phyloP scores from a whole-genome alignment of 1,140 invertebrate species.

The Muscidifurax raptorellus region DNA sequence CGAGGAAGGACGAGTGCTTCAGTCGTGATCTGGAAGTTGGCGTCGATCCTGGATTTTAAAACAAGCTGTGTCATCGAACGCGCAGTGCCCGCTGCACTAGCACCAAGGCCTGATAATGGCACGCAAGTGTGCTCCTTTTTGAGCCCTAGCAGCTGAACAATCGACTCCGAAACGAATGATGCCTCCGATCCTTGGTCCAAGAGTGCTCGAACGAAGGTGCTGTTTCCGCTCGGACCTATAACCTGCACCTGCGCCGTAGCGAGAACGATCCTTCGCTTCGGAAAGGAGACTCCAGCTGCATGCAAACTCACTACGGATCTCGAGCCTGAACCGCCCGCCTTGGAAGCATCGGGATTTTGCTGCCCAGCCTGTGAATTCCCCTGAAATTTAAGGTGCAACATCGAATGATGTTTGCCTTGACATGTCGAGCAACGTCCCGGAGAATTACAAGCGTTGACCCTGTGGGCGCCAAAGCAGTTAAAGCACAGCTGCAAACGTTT shows the following conservation, averaged over 20 bases:
- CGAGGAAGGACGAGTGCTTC: constrained; percentile 34
- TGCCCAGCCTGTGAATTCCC: background rate
- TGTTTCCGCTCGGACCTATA: background rate
- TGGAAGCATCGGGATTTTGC: no score
- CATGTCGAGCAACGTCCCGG: background rate
- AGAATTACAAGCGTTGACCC: background rate
- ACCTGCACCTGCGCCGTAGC: background rate
- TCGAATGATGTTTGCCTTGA: background rate
- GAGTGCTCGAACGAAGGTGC: background rate
- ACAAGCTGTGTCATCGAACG: background rate
- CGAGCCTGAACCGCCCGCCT: background rate
- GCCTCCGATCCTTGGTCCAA: constrained; percentile 24
- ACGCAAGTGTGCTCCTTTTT: no score
- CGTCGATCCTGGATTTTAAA: background rate
- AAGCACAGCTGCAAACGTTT: background rate
- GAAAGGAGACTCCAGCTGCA: background rate
- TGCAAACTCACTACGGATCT: background rate
- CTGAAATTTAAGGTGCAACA: background rate
- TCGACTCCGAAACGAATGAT: background rate
- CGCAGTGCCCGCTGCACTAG: background rate
- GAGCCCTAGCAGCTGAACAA: no score
- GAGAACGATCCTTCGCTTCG: background rate
- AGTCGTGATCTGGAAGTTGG: background rate
- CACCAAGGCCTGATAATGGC: background rate
- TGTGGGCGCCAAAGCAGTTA: no score